A percentile compares a stretch with the other conserved stretches of the same genome.
Conservation (phyloP, 1,140 invertebrate genomes). For the Brachionus angularis region DNA sequence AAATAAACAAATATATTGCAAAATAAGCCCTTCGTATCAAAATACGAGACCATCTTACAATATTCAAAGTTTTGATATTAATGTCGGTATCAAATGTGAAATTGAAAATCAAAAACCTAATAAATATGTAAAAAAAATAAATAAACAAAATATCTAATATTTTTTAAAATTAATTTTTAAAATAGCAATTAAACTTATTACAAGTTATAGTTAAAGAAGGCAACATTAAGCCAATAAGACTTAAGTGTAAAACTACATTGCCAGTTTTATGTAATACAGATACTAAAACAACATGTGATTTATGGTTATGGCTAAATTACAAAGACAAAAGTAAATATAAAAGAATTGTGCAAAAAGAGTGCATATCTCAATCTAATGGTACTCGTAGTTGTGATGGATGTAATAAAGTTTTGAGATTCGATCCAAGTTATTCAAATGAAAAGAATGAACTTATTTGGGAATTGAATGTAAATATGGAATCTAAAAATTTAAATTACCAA, state of each 20-base stretch:
- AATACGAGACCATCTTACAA: background rate
- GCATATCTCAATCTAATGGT: background rate
- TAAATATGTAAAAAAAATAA: background rate
- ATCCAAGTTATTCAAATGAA: no score
- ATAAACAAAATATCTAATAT: background rate
- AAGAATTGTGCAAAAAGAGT: background rate
- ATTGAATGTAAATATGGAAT: background rate
- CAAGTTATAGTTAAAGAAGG: background rate
- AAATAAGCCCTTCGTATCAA: background rate
- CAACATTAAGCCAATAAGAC: background rate
- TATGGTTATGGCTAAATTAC: background rate
- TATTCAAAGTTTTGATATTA: background rate
- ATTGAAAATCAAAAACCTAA: background rate
- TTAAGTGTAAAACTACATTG: background rate
- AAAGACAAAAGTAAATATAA: background rate
- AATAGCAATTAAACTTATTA: background rate
- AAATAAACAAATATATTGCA: background rate
- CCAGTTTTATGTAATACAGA: background rate
- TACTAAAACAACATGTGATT: background rate
- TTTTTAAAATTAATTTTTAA: background rate
- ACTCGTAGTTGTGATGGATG: background rate
- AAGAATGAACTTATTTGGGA: no score
- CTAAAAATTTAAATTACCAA: background rate
- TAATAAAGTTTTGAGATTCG: background rate
- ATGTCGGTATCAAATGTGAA: background rate